phyloP scores from a whole-genome alignment of 2,113 vertebrate genomes.

The Prunella fulvescens region DNA sequence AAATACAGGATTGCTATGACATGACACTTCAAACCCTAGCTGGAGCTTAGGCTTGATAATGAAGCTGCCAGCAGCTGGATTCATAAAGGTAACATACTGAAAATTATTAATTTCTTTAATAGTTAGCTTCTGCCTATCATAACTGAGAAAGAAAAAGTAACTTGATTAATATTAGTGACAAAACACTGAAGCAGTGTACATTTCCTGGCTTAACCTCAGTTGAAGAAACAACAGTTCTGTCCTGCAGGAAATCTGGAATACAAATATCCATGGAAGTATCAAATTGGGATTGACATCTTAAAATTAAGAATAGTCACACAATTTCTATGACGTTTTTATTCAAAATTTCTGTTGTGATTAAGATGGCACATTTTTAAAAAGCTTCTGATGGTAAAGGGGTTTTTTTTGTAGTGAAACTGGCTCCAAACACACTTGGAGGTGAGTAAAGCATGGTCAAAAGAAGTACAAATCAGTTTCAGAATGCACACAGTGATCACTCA shows the following conservation, averaged over 20 bases:
- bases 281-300: background rate
- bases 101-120: constrained; percentile 80
- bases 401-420: background rate
- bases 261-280: background rate
- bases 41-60: constrained; percentile 80
- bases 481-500: background rate
- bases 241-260: background rate
- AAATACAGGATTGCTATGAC: background rate
- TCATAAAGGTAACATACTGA: constrained; percentile 82
- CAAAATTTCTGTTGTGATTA: background rate
- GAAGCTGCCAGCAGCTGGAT: constrained; percentile 81
- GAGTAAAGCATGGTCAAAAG: background rate
- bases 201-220: background rate
- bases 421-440: background rate
- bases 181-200: background rate
- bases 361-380: background rate
- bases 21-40: constrained; percentile 44
- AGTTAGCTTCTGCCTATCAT: constrained; percentile 78
- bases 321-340: background rate
- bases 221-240: background rate
- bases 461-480: background rate
- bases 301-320: background rate
- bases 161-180: background rate
- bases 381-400: background rate
- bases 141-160: constrained; percentile 56